Conservation (phyloP, 2,797 vertebrate species). For the Sphaeramia orbicularis region DNA sequence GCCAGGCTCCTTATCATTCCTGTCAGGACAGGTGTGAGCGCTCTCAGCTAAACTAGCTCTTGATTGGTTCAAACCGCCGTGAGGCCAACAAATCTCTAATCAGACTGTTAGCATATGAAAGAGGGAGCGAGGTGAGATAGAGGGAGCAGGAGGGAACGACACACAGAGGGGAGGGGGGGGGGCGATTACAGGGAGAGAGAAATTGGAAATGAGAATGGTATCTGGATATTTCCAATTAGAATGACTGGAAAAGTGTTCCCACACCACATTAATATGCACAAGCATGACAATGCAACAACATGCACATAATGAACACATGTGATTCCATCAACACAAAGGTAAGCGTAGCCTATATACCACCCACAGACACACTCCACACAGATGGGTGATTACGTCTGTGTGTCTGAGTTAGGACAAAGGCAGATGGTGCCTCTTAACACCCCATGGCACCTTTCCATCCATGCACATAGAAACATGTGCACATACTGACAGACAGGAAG, state of each 20-base stretch:
- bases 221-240: slow-evolving; percentile 55
- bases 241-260: slow-evolving; percentile 23
- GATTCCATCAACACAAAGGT: slow-evolving; percentile 8
- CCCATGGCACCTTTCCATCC: slow-evolving; percentile 38
- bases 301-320: slow-evolving; percentile 6
- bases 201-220: slow-evolving; percentile 52
- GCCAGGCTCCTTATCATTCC: slow-evolving; percentile 73
- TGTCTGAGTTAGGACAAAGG: slow-evolving; percentile 21
- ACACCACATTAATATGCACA: slow-evolving; percentile 19
- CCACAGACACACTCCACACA: slow-evolving; percentile 20
- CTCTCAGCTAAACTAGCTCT: slow-evolving; percentile 68
- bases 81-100: slow-evolving; percentile 77
- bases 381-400: slow-evolving; percentile 30
- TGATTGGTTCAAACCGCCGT: slow-evolving; percentile 77
- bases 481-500: slow-evolving; percentile 5
- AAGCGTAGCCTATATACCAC: background rate
- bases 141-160: slow-evolving; percentile 24
- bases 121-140: slow-evolving; percentile 35
- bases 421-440: slow-evolving; percentile 56
- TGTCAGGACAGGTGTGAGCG: slow-evolving; percentile 78
- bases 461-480: slow-evolving; percentile 17
- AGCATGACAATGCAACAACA: background rate
- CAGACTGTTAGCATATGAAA: slow-evolving; percentile 67
- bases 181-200: background rate
- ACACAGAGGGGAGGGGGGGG: background rate